These are phyloP conservation scores for Leucosticte australis DNA, from an alignment of 2,113 vertebrate species.

Conservation along the genomic window DNA sequence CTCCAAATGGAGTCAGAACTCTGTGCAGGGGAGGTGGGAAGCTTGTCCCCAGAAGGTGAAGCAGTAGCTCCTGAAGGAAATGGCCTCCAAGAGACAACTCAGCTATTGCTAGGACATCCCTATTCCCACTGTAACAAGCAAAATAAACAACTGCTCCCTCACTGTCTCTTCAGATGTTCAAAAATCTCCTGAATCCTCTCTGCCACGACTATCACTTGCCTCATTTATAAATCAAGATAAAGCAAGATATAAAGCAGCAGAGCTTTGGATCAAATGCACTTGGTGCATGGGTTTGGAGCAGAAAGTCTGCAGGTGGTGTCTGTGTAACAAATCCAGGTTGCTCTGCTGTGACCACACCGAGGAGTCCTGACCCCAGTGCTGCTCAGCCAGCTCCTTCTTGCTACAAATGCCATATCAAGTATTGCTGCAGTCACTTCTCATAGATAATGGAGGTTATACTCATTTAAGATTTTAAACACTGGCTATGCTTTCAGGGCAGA, in stretches of 20 bases:
- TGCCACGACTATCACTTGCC: accelerated
- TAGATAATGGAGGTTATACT: background rate
- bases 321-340: background rate
- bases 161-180: background rate
- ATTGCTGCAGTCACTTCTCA: background rate
- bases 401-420: background rate
- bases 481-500: background rate
- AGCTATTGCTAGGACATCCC: background rate
- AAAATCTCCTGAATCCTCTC: background rate
- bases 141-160: background rate
- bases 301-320: background rate
- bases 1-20: background rate
- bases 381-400: background rate
- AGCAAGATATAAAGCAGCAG: background rate
- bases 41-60: accelerated
- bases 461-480: background rate
- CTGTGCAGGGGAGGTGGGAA: background rate
- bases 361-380: background rate
- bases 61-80: background rate
- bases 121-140: background rate
- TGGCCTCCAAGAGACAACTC: background rate
- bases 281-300: background rate
- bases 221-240: background rate
- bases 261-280: background rate
- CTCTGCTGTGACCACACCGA: background rate